These are phyloP conservation scores for Leptodactylus fallax DNA, from an alignment of 2,797 vertebrate genomes.

Conservation along the genomic window DNA sequence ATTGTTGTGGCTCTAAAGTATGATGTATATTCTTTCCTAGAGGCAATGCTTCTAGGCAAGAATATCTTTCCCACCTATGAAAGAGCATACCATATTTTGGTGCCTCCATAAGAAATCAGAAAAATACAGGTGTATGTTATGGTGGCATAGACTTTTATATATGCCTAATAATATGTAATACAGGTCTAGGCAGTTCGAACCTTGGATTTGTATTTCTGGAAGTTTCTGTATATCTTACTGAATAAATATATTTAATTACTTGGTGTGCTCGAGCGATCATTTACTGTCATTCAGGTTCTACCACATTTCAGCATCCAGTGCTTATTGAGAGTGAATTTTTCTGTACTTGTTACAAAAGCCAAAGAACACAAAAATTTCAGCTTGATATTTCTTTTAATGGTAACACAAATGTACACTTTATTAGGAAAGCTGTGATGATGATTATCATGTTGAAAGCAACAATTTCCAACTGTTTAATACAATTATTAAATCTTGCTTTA, in stretches of 20 bases:
- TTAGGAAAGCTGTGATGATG: conserved; percentile 1
- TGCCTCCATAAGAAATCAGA: not conserved
- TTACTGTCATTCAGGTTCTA: not conserved
- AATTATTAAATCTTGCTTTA: conserved; percentile 47
- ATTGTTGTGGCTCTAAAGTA: too few relatives aligned
- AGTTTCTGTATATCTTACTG: not conserved
- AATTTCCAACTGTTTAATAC: conserved; percentile 26
- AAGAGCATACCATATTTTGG: too few relatives aligned
- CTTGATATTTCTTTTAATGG: conserved; percentile 25
- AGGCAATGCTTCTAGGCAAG: too few relatives aligned
- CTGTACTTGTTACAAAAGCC: not conserved
- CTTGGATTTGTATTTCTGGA: not conserved
- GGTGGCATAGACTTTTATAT: not conserved
- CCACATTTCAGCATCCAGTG: not conserved
- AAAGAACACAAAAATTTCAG: not conserved
- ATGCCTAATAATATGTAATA: not conserved
- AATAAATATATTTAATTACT: not conserved
- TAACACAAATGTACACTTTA: conserved; percentile 24
- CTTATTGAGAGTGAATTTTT: not conserved
- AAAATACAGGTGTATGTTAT: not conserved
- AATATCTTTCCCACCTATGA: too few relatives aligned
- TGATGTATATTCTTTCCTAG: too few relatives aligned
- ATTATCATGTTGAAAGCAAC: conserved; percentile 42
- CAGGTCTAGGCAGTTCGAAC: not conserved
- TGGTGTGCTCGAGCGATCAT: not conserved